Conservation (phyloP, 2,797 vertebrate species). For the Chloroceryle amazona region DNA sequence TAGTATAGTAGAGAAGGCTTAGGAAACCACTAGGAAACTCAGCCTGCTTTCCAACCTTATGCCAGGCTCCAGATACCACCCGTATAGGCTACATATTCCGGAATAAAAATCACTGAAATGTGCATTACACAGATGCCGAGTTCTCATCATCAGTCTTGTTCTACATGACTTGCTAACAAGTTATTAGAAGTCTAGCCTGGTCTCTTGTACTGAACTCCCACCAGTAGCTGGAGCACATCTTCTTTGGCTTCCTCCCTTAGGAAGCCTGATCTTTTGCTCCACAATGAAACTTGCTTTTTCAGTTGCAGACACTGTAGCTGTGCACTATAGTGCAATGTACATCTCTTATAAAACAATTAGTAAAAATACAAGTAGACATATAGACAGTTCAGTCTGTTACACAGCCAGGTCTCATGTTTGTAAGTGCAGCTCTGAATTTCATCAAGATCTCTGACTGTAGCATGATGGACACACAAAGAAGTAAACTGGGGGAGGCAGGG, state of each 20-base stretch:
- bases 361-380: background rate
- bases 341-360: background rate
- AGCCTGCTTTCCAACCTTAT: background rate
- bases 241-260: background rate
- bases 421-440: background rate
- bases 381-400: background rate
- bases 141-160: background rate
- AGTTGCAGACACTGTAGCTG: background rate
- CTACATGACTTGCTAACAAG: background rate
- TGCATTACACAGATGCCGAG: rapidly evolving
- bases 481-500: background rate
- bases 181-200: background rate
- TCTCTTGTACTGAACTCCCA: background rate
- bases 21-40: background rate
- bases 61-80: background rate
- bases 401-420: background rate
- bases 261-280: background rate
- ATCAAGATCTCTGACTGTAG: background rate
- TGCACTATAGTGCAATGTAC: background rate
- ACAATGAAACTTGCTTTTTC: background rate
- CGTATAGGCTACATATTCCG: background rate
- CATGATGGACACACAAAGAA: background rate
- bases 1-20: background rate
- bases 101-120: background rate
- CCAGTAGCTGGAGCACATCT: background rate